Evolutionary conservation across 2,888 invertebrate species (phyloP), one percentile per base, ranked within the genome.

Genomic region (Agrochola lota): DNA sequence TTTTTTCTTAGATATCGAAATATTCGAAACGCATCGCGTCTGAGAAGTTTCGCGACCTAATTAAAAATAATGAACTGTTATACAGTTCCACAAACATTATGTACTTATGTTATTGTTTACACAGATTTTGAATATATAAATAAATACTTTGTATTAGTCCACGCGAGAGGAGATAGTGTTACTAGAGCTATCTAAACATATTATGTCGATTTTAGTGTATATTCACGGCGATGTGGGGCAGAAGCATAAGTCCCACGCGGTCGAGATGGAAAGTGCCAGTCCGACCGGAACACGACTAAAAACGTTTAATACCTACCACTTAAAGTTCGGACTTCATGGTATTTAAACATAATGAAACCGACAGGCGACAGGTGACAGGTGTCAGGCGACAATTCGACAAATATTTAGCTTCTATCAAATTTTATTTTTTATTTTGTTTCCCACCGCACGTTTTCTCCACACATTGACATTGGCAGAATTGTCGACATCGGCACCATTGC

Each of bases 261-360:
- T 69, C 17, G 88, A 88, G 77, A 88, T 80, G 85, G 87, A 87
- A 86, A 87, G 85, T 87, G 75, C 23, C 26, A 71, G 17, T 12
- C 69, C 72, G 49, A 76, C 40, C 78, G 80, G 68, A 83, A 86
- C 78, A 69, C 46, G 30, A 74, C 74, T 23, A 71, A 81, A 68
- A 77, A 74, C 43, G 0, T 55, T 57, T 35, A 49, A 12, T 4
- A 49, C n/a, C 15, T 2, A 70, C 64, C 71, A 70, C 78, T 7
- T 26, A 40, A 20, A 77, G 52, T 70, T 52, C 0, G 73, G 57
- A 84, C 40, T 30, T 40, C 59, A 35, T 17, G 8, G 0, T 5
- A 17, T 62, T 26, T 43, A 11, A 23, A 67, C 46, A 7, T 43
- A 26, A 11, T 40, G 26, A 46, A 46, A 12, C 4, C 9, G 3